Conservation (phyloP, 2,113 vertebrate species). For the Leptobrachium leishanense region DNA sequence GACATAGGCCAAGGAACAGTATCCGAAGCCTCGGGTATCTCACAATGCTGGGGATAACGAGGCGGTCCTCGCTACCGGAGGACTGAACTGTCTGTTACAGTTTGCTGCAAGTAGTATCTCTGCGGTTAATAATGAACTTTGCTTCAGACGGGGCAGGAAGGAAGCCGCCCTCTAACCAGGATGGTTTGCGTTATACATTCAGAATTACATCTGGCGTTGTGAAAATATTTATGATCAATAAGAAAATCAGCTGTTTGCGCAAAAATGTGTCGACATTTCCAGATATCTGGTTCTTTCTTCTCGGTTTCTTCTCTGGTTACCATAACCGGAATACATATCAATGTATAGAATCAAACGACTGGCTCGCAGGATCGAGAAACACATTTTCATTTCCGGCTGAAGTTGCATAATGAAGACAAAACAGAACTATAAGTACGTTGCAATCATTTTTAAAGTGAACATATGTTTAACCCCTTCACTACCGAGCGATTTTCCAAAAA, state of each 20-base stretch:
- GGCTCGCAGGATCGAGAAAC: too few relatives aligned
- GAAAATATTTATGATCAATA: slow-evolving; percentile 59
- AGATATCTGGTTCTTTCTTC: too few relatives aligned
- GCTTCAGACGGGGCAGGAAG: slow-evolving; percentile 56
- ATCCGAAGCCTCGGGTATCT: slow-evolving; percentile 61
- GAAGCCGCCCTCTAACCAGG: slow-evolving; percentile 53
- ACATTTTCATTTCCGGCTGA: too few relatives aligned
- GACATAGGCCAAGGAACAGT: slow-evolving; percentile 61
- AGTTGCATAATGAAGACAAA: too few relatives aligned
- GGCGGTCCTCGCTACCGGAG: slow-evolving; percentile 59
- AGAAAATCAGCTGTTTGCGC: slow-evolving; percentile 52
- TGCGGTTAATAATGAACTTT: slow-evolving; percentile 59
- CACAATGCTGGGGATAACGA: slow-evolving; percentile 67
- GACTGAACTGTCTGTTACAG: slow-evolving; percentile 60
- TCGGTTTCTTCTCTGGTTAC: too few relatives aligned
- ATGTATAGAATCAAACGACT: too few relatives aligned
- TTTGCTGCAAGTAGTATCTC: slow-evolving; percentile 53
- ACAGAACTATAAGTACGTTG: too few relatives aligned
- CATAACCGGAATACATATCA: too few relatives aligned
- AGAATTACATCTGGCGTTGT: slow-evolving; percentile 60
- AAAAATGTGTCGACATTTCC: slow-evolving; percentile 23
- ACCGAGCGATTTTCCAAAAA: too few relatives aligned
- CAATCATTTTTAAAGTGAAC: too few relatives aligned
- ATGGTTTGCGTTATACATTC: slow-evolving; percentile 59
- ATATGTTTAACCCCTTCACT: too few relatives aligned